These are phyloP conservation scores for Chymomyza procnemis DNA, from an alignment of 2,888 invertebrate genomes.

Conservation along the genomic window DNA sequence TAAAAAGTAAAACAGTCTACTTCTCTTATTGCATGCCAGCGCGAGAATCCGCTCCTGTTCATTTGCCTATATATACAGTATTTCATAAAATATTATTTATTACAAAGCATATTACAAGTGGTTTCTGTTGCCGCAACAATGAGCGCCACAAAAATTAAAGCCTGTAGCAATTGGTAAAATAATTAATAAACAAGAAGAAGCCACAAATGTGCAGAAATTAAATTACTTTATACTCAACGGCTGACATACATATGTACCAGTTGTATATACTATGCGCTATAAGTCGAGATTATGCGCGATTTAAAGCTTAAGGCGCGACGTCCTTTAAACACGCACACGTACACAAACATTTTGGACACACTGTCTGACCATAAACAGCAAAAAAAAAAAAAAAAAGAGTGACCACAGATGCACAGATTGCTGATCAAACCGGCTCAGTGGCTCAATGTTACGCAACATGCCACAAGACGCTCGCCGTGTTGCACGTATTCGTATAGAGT, in stretches of 20 bases:
- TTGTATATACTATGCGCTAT: conserved; percentile 2
- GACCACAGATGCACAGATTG: background rate
- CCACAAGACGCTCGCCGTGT: conserved; percentile 12
- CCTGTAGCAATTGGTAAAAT: conserved; percentile 20
- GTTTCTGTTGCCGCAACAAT: conserved; percentile 19
- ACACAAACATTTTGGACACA: background rate
- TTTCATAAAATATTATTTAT: conserved; percentile 52
- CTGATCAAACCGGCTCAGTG: conserved; percentile 51
- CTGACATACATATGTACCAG: conserved; percentile 9
- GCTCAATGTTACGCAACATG: conserved; percentile 45
- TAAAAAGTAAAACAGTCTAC: too few relatives aligned
- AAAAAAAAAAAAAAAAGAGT: background rate
- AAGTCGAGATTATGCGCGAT: conserved; percentile 32
- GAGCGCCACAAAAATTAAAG: background rate
- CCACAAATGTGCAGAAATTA: conserved; percentile 24
- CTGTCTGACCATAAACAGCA: conserved; percentile 2
- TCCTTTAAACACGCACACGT: conserved; percentile 41
- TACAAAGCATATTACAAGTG: conserved; percentile 24
- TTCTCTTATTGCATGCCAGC: too few relatives aligned
- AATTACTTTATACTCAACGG: conserved; percentile 4
- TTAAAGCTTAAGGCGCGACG: conserved; percentile 26
- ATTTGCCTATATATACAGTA: background rate
- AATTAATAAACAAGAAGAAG: conserved; percentile 19
- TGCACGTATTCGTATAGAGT: conserved; percentile 16
- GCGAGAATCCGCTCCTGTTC: too few relatives aligned